Conservation (phyloP, 2,113 vertebrate species). For the Sturnira hondurensis region DNA sequence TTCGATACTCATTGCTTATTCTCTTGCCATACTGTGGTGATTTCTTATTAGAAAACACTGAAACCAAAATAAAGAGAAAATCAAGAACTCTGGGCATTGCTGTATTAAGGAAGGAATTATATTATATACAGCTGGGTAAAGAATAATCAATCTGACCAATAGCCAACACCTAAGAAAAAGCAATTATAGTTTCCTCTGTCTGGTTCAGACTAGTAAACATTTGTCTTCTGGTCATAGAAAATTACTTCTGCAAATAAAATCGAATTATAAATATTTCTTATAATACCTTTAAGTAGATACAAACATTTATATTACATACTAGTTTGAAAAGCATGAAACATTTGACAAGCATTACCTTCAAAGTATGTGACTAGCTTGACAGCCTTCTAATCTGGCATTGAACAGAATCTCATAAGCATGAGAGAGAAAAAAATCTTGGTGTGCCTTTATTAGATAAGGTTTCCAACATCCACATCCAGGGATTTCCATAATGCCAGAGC, state of each 20-base stretch:
- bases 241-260: slow-evolving; percentile 19
- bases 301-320: neutral
- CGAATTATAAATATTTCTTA: neutral
- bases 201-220: neutral
- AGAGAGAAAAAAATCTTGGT: neutral
- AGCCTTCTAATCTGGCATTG: neutral
- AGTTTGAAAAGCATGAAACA: neutral
- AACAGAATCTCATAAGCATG: neutral
- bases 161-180: neutral
- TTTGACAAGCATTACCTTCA: neutral
- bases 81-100: neutral
- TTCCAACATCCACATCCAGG: neutral
- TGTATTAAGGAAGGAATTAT: neutral
- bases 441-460: neutral
- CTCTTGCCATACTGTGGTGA: neutral
- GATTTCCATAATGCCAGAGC: neutral
- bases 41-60: neutral
- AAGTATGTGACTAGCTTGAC: neutral
- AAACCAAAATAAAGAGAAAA: neutral
- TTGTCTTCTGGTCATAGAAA: neutral
- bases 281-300: neutral
- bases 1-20: neutral
- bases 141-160: neutral
- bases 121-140: neutral
- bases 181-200: neutral